These are phyloP conservation scores for Germaria angustata DNA, from an alignment of 2,888 invertebrate species.

Conservation along the genomic window DNA sequence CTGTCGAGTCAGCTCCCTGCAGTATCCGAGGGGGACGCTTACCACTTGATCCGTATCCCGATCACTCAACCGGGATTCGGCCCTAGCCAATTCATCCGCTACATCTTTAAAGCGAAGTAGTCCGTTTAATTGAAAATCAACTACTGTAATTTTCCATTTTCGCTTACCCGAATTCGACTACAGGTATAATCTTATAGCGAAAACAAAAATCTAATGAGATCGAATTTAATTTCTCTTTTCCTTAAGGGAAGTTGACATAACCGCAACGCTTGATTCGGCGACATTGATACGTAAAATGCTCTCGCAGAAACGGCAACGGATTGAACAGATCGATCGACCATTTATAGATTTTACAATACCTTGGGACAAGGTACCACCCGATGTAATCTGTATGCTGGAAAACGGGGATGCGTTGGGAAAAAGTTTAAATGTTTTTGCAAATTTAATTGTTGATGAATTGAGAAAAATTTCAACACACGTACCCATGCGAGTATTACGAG, in stretches of 20 bases:
- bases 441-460: slow-evolving; percentile 62
- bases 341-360: slow-evolving; percentile 58
- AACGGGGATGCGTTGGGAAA: slow-evolving; percentile 41
- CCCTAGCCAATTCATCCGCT: no score
- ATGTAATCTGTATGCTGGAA: slow-evolving; percentile 28
- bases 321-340: slow-evolving; percentile 5
- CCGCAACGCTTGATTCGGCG: neutral
- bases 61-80: no score
- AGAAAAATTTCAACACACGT: slow-evolving; percentile 43
- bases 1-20: no score
- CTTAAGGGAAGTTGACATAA: neutral
- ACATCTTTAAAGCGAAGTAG: no score
- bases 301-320: neutral
- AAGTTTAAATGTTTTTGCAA: slow-evolving; percentile 53
- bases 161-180: no score
- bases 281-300: neutral
- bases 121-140: no score
- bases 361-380: slow-evolving; percentile 58
- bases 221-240: neutral
- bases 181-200: no score
- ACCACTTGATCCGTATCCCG: no score
- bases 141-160: no score
- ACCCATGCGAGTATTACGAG: slow-evolving; percentile 50
- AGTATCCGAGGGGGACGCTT: no score
- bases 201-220: neutral